Evolutionary conservation across 2,888 invertebrate genomes (phyloP), one percentile per base, ranked within the genome.

Genomic region (Meganola albula): DNA sequence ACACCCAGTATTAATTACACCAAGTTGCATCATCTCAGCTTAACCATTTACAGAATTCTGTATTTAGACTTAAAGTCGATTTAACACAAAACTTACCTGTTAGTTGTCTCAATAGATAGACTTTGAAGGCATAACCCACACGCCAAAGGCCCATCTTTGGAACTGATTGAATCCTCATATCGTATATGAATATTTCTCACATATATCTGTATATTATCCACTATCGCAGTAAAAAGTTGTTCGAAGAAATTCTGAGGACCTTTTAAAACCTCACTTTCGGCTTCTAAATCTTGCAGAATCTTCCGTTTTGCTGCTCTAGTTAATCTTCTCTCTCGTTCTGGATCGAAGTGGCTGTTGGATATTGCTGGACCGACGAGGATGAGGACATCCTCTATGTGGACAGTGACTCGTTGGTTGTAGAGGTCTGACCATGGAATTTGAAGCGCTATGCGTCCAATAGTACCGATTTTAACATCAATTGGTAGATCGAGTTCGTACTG

Each of bases 401-500:
- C 88, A 0, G 91, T 78, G 11, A 94, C 90, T 0, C 93, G 92
- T 52, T 92, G 91, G 3, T 89, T 89, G 84, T 91, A 93, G 13
- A 94, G 82, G 9, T 90, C 90, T 2, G 90, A 88, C 94, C 94
- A 94, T 39, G 94, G 94, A 61, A 95, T 93, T 66, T 91, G 90
- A 5, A 93, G 76, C 56, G 87, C 88, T 49, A 93, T 87, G 74
- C 91, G 90, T 48, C 94, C 94, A 37, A 95, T 90, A 5, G 92
- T 90, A 10, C 94, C 95, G 33, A 91, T 91, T 74, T 92, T 92
- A 8, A 95, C 93, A 75, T 93, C 92, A 44, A 95, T 91, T 0
- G 95, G 94, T 27, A 94, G 78, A 57, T 93, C 91, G 20, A 95
- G 80, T 70, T 93, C 93, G 56, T 92, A 93, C 95, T 95, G 85